Evolutionary conservation across 2,888 invertebrate species (phyloP), one percentile per base, ranked within the genome.

Genomic region (Agriopis leucophaearia): DNA sequence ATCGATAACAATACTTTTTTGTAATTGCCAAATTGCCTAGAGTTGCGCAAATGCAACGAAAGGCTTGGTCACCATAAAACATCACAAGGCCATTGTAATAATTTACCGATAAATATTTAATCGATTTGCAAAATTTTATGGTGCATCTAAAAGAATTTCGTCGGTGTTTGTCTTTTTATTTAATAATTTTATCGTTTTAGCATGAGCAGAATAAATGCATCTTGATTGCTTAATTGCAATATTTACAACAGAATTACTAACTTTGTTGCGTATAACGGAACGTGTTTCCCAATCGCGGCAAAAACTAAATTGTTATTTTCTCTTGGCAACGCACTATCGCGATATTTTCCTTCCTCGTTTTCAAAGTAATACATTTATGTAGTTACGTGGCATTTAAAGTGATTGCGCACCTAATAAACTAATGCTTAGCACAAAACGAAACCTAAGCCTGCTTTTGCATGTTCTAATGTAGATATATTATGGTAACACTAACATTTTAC

Each of bases 371-470:
- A 27, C 27, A 45, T 3, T 1, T 47, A 15, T 10, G 10, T 47
- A 51, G 3, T 1, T 35, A 15, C 3, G n/a, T 54, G 38, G 38
- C 16, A 15, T 42, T 35, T 27, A 12, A 36, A 51, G n/a, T 52
- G 13, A 51, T 36, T 52, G 44, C 52, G 9, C 27, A 27, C 27
- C n/a, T 50, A 60, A 57, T 16, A 61, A 18, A 42, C 18, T 51
- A 55, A 63, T 55, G 62, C 62, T 69, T 62, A 13, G 58, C 59
- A 47, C 27, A 58, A 27, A 69, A 16, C 18, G 27, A 13, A 48
- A 48, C 18, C 16, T 18, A 44, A 54, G 54, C 45, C n/a, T 63
- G 66, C 69, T 66, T 69, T 51, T 70, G 69, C 63, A 70, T 66
- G 66, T 56, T 59, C 45, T 70, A 70, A 69, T 60, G 15, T 48